Conservation (phyloP, 2,113 vertebrate genomes). For the Odontesthes bonariensis region DNA sequence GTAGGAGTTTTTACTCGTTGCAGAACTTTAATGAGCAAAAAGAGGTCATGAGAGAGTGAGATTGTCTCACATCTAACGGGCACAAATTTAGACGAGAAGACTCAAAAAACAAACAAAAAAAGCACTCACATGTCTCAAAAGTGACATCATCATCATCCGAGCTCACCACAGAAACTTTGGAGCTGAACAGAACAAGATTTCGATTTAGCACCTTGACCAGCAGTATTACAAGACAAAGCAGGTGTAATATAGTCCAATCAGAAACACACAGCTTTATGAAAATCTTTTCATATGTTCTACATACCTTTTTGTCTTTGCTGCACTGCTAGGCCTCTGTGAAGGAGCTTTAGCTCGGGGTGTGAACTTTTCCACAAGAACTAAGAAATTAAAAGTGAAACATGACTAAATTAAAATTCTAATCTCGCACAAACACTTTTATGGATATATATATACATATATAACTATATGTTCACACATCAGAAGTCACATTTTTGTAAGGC, state of each 20-base stretch:
- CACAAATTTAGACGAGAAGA: neutral
- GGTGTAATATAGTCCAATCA: neutral
- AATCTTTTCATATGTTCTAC: neutral
- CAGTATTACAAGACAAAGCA: neutral
- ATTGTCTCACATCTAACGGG: too few species aligned
- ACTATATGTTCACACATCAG: neutral
- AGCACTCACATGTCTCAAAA: constrained; percentile 82
- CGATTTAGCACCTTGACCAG: neutral
- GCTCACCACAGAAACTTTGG: constrained; percentile 58
- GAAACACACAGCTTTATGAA: neutral
- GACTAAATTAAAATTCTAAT: neutral
- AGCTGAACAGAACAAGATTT: constrained; percentile 34
- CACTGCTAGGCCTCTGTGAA: constrained; percentile 34
- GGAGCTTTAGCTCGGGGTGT: constrained; percentile 70
- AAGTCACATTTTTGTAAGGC: neutral
- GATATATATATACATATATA: too few species aligned
- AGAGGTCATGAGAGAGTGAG: neutral
- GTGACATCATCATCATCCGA: constrained; percentile 71
- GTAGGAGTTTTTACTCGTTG: constrained; percentile 78
- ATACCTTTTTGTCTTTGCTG: constrained; percentile 65
- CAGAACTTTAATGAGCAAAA: constrained; percentile 70
- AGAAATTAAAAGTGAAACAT: constrained; percentile 1
- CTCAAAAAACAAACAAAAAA: neutral
- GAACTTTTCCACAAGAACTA: constrained; percentile 71
- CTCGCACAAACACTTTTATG: too few species aligned